Evolutionary conservation across 2,888 invertebrate species (phyloP), one percentile per base, ranked within the genome.

Genomic region (Drosophila ezoana): DNA sequence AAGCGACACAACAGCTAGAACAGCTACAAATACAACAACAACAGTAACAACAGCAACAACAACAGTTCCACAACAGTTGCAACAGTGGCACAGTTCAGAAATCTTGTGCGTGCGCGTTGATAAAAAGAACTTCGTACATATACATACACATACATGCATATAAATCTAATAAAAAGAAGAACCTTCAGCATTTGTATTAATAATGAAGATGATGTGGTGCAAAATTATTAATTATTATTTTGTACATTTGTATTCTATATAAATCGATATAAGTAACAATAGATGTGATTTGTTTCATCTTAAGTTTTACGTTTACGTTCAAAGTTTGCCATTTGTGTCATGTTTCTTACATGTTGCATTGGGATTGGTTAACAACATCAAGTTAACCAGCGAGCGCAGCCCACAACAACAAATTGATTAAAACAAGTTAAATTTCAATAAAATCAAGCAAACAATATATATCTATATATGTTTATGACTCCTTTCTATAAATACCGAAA

Each of bases 1-100:
- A 81, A 71, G 70, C 70, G 62, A 79, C 70, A 65, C 63, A 72
- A 57, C 80, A 68, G 54, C 76, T 57, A 67, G 66, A 84, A 67
- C 65, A 61, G 72, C 80, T 6, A 60, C 51, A 47, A 40, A 60
- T 70, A 63, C 56, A 37, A 40, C 48, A 66, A 41, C 38, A n/a
- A 59, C 47, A 60, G 54, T 53, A 47, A 40, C 45, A 57, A 57
- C 53, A 35, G 41, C 28, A 43, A n/a, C 45, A 33, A 44, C 14
- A 38, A 16, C 63, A 33, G 28, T 28, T 28, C 8, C 28, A n/a
- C 13, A 48, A 48, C 48, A 18, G n/a, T n/a, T 13, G 20, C 49
- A 20, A 20, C 35, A 10, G 61, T 71, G 56, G 40, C 56, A 54
- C 45, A 56, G 59, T 47, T 60, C 45, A 67, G 35, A 54, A 38